A percentile compares a stretch with the other conserved stretches of the same genome.
These are phyloP conservation scores for Andricus grossulariae DNA, from an alignment of 1,140 invertebrate genomes.

Conservation along the genomic window DNA sequence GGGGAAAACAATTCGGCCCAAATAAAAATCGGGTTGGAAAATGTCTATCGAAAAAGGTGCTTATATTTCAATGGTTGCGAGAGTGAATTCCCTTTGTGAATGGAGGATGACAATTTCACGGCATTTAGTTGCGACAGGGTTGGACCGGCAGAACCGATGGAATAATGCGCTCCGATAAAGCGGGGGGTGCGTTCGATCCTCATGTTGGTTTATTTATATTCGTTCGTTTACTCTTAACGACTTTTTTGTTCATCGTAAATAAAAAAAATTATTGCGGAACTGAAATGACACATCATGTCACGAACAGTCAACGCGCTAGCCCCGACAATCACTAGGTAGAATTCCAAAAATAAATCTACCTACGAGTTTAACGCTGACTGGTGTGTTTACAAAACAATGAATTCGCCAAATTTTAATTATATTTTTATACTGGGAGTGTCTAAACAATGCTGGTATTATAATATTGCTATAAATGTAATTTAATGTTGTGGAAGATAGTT, in stretches of 20 bases:
- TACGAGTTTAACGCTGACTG: no score
- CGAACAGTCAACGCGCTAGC: conserved; percentile 38
- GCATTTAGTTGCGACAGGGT: conserved; percentile 69
- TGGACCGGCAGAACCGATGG: conserved; percentile 53
- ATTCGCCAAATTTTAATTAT: no score
- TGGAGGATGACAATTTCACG: conserved; percentile 73
- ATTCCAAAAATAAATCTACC: conserved; percentile 21
- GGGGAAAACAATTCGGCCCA: conserved; percentile 53
- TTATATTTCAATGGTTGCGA: conserved; percentile 68
- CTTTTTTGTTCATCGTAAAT: conserved; percentile 70
- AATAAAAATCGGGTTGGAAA: conserved; percentile 68
- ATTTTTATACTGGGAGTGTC: no score
- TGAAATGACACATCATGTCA: conserved; percentile 67
- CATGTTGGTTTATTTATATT: conserved; percentile 46
- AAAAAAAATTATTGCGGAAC: conserved; percentile 74
- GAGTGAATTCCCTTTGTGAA: conserved; percentile 72
- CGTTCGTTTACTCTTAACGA: conserved; percentile 53
- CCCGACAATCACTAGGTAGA: conserved; percentile 32
- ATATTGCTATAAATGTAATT: no score
- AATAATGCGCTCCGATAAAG: conserved; percentile 61
- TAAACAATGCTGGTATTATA: no score
- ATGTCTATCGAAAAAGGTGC: conserved; percentile 65
- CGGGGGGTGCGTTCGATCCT: conserved; percentile 45
- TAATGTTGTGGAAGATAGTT: no score
- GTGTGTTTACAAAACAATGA: not conserved